Base-by-base conservation (phyloP, 2,797 vertebrate genomes). In the Dermochelys coriacea region DNA sequence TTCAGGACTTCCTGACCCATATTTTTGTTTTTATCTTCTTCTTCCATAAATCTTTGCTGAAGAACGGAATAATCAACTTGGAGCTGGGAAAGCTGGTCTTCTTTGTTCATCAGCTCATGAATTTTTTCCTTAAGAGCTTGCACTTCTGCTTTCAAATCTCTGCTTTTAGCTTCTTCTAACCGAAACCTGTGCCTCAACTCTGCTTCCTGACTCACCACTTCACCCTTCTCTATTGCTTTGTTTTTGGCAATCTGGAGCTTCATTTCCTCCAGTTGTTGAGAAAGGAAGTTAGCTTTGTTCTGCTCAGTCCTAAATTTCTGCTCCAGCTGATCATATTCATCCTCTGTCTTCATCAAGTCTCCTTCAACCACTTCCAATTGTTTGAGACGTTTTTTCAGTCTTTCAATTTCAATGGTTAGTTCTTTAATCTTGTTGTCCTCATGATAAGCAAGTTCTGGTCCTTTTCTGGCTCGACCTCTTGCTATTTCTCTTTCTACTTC, bases 81-180 rank as follows among this genome's bases (percentile, higher is more conserved):
- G 87, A 99, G 98, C 97, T 99, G 99, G 89, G 99, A 99, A 54
- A 99, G 99, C 96, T 99, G 99, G 95, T 99, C 99, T 97, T 99
- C 99, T 95, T 99, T 99, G 98, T 99, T 99, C 99, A 99, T 99
- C 89, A 99, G 97, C 37, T 99, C 99, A 8, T 99, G 99, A 91
- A 99, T 99, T 94, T 99, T 99, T 98, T 99, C 99, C 92, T 99
- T 99, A 34, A 99, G 98, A n/a, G 99, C 99, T 89, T 98, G 98
- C 68, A 99, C 98, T 90, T 99, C 99, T 0, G 98, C 98, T 97
- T 98, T 98, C 78, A 99, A 98, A 96, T 99, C 99, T 94, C 98
- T 98, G 87, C 97, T 99, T 96, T 98, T 99, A 4, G 98, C 98
- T 95, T 99, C 99, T 96, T 99, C 99, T 84, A 98, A 89, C 80